Evolutionary conservation across 37 sponge, comb jelly and placozoan species (phyloP).

Genomic region (Petrosia ficiformis): DNA sequence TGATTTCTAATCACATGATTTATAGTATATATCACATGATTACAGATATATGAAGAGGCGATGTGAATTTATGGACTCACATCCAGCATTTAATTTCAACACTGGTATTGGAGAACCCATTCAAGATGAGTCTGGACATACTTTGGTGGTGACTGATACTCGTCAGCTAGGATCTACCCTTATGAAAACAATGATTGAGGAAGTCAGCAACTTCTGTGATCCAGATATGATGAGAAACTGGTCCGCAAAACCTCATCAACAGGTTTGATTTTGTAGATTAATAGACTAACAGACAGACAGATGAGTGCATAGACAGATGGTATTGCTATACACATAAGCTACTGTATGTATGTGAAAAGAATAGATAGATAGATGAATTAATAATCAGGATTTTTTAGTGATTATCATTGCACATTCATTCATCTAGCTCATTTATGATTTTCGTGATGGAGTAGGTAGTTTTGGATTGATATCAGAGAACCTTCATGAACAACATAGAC

Average conservation of each 20-base stretch:
- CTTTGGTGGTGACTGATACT: slow-evolving; percentile 50
- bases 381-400: too few relatives aligned
- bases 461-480: slow-evolving; percentile 63
- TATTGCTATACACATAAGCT: background rate
- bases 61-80: slow-evolving; percentile 60
- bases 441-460: slow-evolving; percentile 59
- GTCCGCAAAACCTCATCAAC: slow-evolving; percentile 63
- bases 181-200: slow-evolving; percentile 78
- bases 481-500: slow-evolving; percentile 32
- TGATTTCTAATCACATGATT: background rate
- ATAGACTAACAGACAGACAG: too few relatives aligned
- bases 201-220: slow-evolving; percentile 72
- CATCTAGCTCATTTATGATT: slow-evolving; percentile 63
- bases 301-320: too few relatives aligned
- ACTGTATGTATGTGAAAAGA: too few relatives aligned
- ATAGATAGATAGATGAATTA: too few relatives aligned
- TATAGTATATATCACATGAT: background rate
- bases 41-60: slow-evolving; percentile 77
- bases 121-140: slow-evolving; percentile 28
- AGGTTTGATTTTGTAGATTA: slow-evolving; percentile 33
- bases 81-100: slow-evolving; percentile 74
- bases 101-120: slow-evolving; percentile 59
- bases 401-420: too few relatives aligned
- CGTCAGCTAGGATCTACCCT: slow-evolving; percentile 74
- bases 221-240: slow-evolving; percentile 65